Base-by-base conservation (phyloP, 2,888 invertebrate species). In the Agrochola litura region DNA sequence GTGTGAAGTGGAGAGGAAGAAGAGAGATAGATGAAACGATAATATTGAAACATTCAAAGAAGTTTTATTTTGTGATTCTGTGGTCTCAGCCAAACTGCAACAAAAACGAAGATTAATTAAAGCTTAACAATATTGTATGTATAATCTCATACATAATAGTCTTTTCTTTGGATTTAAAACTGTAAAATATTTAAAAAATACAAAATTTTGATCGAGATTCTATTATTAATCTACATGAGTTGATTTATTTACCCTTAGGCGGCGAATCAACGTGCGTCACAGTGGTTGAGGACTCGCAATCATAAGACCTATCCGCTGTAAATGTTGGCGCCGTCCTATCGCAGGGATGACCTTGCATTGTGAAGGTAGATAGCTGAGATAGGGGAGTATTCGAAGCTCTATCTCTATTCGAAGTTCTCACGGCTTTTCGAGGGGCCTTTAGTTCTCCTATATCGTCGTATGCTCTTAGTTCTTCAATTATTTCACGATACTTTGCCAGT, bases 321-420 rank as follows among this genome's bases (percentile, higher is more conserved):
- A 84, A 69, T 25, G 81, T 49, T 16, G 70, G 68, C 41, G 68
- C 43, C 75, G 79, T 74, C 65, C 70, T 65, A 56, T 76, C 8
- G 16, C 2, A 46, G 12, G 6, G 19, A 14, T 82, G 63, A 56
- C 56, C 52, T 19, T 78, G 77, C 65, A 90, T 82, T 9, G 86
- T 87, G 67, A 89, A 90, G 0, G 91, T 89, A 4, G 90, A 91
- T 58, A 90, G 75, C 85, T 87, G 4, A 46, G 78, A 79, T 41
- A 54, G 43, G 8, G 92, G 89, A 25, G 95, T 96, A 82, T 96
- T 96, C 6, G 93, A 95, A 43, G 96, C 96, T 82, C 96, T 92
- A 77, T 37, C 37, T 37, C 37, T 96, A 82, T 96, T 96, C 6
- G 93, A 95, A 43, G 96, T 96, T 82, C 96, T 92, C 37, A 37